These are phyloP conservation scores for Drosophila bifasciata DNA, from an alignment of 1,140 invertebrate species.

Conservation along the genomic window DNA sequence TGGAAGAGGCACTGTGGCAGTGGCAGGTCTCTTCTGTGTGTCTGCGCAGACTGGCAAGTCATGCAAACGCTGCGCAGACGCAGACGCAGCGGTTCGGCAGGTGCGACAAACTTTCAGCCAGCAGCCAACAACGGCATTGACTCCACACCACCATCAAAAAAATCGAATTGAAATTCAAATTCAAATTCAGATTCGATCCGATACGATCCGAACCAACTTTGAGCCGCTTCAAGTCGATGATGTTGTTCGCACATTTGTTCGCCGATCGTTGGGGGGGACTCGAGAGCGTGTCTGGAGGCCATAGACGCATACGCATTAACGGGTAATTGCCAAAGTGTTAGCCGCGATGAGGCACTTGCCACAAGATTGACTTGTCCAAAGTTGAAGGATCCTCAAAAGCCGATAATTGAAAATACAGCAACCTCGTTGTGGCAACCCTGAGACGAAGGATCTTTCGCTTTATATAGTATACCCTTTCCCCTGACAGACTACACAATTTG, in stretches of 20 bases:
- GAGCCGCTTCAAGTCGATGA: constrained; percentile 29
- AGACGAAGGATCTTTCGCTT: no score
- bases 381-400: no score
- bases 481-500: no score
- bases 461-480: no score
- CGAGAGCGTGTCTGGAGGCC: constrained; percentile 35
- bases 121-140: constrained; percentile 46
- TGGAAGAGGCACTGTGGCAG: neutral
- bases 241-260: constrained; percentile 58
- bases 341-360: constrained; percentile 15
- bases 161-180: constrained; percentile 35
- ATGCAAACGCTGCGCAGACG: constrained; percentile 48
- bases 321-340: constrained; percentile 54
- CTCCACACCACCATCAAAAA: constrained; percentile 43
- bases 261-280: neutral
- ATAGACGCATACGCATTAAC: constrained; percentile 38
- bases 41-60: constrained; percentile 46
- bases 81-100: constrained; percentile 16
- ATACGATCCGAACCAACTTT: neutral
- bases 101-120: constrained; percentile 54
- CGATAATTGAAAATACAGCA: no score
- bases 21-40: constrained; percentile 4
- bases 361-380: constrained; percentile 46
- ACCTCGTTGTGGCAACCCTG: no score
- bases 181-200: constrained; percentile 13